Evolutionary conservation across 2,797 vertebrate species (phyloP).

Genomic region (Mus caroli): DNA sequence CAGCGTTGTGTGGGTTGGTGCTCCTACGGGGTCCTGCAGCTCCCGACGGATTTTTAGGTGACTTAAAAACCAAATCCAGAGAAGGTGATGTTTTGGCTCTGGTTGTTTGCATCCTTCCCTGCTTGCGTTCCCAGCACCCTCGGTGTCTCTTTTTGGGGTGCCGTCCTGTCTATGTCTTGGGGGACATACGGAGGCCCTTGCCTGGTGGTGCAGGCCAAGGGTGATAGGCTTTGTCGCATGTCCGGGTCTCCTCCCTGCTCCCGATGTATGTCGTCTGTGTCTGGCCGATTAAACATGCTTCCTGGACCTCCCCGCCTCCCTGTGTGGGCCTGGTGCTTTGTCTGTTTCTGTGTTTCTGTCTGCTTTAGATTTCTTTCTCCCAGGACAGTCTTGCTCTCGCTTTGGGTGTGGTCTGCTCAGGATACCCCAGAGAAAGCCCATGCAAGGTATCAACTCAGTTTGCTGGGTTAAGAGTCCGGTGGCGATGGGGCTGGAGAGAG

Average conservation of each 20-base stretch:
- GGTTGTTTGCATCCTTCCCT: neutral
- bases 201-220: neutral
- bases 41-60: neutral
- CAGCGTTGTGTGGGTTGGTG: no score
- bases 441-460: accelerated
- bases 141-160: neutral
- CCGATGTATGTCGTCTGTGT: slow-evolving; percentile 79
- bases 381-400: slow-evolving; percentile 56
- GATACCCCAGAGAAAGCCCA: neutral
- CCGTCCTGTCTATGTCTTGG: slow-evolving; percentile 68
- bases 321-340: slow-evolving; percentile 78
- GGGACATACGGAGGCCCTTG: neutral
- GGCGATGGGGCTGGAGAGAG: neutral
- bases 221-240: neutral
- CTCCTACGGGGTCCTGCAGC: neutral
- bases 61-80: neutral
- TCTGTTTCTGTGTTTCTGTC: slow-evolving; percentile 68
- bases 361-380: slow-evolving; percentile 45
- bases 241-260: slow-evolving; percentile 38
- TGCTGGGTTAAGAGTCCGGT: neutral
- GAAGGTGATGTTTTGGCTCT: neutral
- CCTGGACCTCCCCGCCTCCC: slow-evolving; percentile 80
- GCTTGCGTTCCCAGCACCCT: slow-evolving; percentile 6
- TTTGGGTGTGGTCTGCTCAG: slow-evolving; percentile 70
- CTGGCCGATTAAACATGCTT: slow-evolving; percentile 83